These are phyloP conservation scores for Drosophila ezoana DNA, from an alignment of 2,888 invertebrate species.

Conservation along the genomic window DNA sequence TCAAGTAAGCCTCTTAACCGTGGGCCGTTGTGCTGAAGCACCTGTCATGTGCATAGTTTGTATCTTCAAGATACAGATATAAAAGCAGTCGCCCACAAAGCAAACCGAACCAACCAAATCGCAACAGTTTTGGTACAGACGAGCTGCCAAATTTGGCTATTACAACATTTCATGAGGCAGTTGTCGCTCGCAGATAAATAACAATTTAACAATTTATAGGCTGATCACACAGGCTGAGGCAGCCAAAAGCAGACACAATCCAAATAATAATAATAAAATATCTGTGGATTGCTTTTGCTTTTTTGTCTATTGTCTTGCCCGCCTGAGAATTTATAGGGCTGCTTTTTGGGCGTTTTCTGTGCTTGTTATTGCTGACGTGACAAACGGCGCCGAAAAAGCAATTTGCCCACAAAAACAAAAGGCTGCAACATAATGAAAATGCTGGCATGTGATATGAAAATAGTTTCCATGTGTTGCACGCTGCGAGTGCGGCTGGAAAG, in stretches of 20 bases:
- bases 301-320: constrained; percentile 41
- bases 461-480: constrained; percentile 19
- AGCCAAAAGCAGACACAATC: constrained; percentile 37
- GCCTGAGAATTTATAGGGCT: constrained; percentile 46
- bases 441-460: constrained; percentile 1
- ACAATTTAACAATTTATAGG: constrained; percentile 65
- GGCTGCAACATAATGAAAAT: constrained; percentile 10
- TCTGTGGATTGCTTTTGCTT: constrained; percentile 17
- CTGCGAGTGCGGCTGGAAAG: constrained; percentile 26
- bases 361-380: constrained; percentile 28
- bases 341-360: constrained; percentile 17
- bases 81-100: constrained; percentile 31
- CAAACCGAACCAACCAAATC: constrained; percentile 10
- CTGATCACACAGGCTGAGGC: constrained; percentile 49
- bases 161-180: constrained; percentile 59
- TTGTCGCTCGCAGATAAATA: constrained; percentile 42
- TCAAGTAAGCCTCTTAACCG: constrained; percentile 6
- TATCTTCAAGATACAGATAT: constrained; percentile 31
- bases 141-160: constrained; percentile 64
- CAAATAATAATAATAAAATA: constrained; percentile 68
- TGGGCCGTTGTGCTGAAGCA: constrained; percentile 23
- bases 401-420: constrained; percentile 21
- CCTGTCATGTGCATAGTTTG: constrained; percentile 25
- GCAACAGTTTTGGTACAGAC: constrained; percentile 47
- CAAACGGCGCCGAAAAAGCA: constrained; percentile 43